Evolutionary conservation across 2,888 invertebrate species (phyloP).

Genomic region (Agrilus mali): DNA sequence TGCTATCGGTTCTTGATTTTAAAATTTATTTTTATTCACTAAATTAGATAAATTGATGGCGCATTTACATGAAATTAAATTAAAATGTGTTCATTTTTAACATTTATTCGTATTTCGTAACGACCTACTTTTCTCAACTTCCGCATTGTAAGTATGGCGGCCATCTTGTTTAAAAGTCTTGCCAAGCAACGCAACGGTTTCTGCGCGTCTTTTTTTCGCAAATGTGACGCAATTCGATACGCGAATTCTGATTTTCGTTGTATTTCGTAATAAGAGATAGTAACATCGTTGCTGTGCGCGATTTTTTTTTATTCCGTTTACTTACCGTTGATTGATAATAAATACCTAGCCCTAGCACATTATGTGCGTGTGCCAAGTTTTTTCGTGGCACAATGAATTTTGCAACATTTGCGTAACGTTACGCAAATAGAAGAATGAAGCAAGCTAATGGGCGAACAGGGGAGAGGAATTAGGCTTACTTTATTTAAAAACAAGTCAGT

Average conservation of each 20-base stretch:
- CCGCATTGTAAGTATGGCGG: slow-evolving; percentile 20
- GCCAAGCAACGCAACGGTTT: slow-evolving; percentile 12
- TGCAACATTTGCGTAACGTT: too few relatives aligned
- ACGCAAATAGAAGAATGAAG: neutral
- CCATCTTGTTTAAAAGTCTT: slow-evolving; percentile 19
- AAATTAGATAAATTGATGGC: neutral
- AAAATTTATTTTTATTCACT: neutral
- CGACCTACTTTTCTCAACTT: slow-evolving; percentile 22
- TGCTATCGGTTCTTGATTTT: slow-evolving; percentile 1
- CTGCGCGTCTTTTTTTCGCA: slow-evolving; percentile 8
- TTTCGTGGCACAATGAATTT: too few relatives aligned
- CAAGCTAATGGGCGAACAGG: slow-evolving; percentile 35
- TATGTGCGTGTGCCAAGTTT: too few relatives aligned
- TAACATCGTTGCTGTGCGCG: too few relatives aligned
- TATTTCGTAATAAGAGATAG: too few relatives aligned
- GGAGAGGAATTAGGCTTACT: slow-evolving; percentile 53
- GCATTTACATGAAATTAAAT: neutral
- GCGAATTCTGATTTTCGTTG: neutral
- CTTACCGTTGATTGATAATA: too few relatives aligned
- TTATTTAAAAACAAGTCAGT: slow-evolving; percentile 50
- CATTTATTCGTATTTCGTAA: slow-evolving; percentile 1
- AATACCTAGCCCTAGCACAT: too few relatives aligned
- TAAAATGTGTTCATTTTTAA: neutral
- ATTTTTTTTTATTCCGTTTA: too few relatives aligned
- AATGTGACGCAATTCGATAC: slow-evolving; percentile 3